Evolutionary conservation across 2,888 invertebrate genomes (phyloP), one percentile per base, ranked within the genome.

Genomic region (Phyllotreta striolata): DNA sequence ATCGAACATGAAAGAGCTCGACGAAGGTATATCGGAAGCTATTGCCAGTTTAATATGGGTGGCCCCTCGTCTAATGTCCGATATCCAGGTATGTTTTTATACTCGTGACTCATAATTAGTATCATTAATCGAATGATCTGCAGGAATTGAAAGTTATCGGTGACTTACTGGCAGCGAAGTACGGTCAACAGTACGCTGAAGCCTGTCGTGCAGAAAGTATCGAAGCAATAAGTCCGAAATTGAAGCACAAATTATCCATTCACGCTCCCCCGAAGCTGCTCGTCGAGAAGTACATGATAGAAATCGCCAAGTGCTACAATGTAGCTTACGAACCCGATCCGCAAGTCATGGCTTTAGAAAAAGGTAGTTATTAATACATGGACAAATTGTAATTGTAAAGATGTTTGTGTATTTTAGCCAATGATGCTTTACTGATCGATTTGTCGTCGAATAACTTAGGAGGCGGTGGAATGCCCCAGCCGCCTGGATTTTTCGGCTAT

Each of bases 11-110:
- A 96, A 96, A 86, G 95, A 88, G 79, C 83, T 98, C 8, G 98
- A 99, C 77, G 95, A 95, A 70, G 98, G 98, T 0, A 87, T 99
- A 9, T 91, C 95, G 2, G 98, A 99, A 82, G 92, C 98, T 0
- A 93, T 99, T 64, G 94, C 96, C 0, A 96, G 92, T 73, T 84
- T 98, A n/a, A 88, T 99, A 66, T 99, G 99, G 99, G 96, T 95
- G 0, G 92, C 98, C 8, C 98, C 98, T 0, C 87, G 98, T 52
- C 85, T 99, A 76, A 93, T 92, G 76, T 89, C 92, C 40, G 95
- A 95, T 82, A 85, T 93, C 39, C 88, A 89, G 79, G 94, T 86
- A 57, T 39, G 8, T 10, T n/a, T n/a, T n/a, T n/a, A 24, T 24
- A 24, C n/a, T 44, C 40, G 13, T 54, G 13, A 40, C 10, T 54